phyloP scores from a whole-genome alignment of 2,888 invertebrate genomes.

The Polylopha cassiicola region DNA sequence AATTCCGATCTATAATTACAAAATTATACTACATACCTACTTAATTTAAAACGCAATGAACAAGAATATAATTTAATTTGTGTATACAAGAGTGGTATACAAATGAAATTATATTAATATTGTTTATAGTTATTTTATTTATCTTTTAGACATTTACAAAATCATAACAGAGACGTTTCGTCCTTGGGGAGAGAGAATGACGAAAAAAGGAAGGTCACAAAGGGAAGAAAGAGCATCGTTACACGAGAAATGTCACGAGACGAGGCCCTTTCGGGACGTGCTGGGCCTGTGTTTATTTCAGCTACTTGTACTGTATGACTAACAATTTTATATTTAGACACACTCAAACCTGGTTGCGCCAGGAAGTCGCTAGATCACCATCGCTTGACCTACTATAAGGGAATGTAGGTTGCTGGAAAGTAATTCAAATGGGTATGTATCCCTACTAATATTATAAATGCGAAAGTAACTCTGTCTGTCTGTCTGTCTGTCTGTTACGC shows the following conservation, averaged over 20 bases:
- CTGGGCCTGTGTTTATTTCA: constrained; percentile 37
- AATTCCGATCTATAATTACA: too few relatives aligned
- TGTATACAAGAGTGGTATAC: too few relatives aligned
- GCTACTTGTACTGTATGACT: constrained; percentile 32
- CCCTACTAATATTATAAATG: too few relatives aligned
- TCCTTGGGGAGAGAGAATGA: constrained; percentile 12
- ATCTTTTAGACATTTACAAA: constrained; percentile 1
- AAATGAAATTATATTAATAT: too few relatives aligned
- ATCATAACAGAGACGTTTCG: constrained; percentile 1
- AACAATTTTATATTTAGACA: constrained; percentile 49
- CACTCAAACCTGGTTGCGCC: constrained; percentile 43
- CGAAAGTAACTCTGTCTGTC: too few relatives aligned
- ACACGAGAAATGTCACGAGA: constrained; percentile 16
- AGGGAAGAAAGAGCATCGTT: constrained; percentile 10
- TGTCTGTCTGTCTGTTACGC: too few relatives aligned
- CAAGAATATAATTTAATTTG: too few relatives aligned
- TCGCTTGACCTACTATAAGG: constrained; percentile 50
- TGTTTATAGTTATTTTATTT: too few relatives aligned
- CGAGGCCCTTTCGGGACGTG: constrained; percentile 32
- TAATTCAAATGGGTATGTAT: too few relatives aligned
- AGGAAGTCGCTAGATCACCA: constrained; percentile 53
- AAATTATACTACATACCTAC: too few relatives aligned
- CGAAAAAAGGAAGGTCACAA: constrained; percentile 31
- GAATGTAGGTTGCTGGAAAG: constrained; percentile 42
- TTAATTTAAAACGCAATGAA: too few relatives aligned